A percentile compares a stretch with the other conserved stretches of the same genome.
Conservation (phyloP, 2,113 vertebrate genomes). For the Myotis lucifugus region DNA sequence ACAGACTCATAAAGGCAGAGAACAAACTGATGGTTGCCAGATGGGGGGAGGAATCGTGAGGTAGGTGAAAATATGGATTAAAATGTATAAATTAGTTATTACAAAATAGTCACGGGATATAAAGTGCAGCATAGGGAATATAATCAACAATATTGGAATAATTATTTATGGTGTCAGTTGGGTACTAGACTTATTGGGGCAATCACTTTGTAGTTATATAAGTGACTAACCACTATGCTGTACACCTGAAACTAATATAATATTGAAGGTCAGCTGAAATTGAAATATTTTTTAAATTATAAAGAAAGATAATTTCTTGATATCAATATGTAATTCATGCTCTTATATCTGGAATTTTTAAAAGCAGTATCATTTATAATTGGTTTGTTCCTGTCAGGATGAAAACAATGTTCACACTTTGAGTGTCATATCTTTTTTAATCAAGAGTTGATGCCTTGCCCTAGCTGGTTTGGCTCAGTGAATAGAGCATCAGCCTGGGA, state of each 20-base stretch:
- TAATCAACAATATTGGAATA: not conserved
- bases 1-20: not conserved
- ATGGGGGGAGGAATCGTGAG: not conserved
- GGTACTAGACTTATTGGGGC: not conserved
- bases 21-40: not conserved
- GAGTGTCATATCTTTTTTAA: not conserved
- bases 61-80: not conserved
- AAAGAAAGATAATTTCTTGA: not conserved
- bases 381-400: not conserved
- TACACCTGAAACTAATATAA: not conserved
- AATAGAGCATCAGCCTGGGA: too few relatives aligned
- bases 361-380: not conserved
- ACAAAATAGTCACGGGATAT: not conserved
- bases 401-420: not conserved
- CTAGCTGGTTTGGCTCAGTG: too few relatives aligned
- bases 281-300: not conserved
- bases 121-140: not conserved
- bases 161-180: not conserved
- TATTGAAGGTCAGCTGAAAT: not conserved
- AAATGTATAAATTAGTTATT: not conserved
- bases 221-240: not conserved
- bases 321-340: not conserved
- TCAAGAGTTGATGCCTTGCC: not conserved
- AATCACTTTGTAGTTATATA: not conserved
- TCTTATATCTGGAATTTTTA: not conserved